Percentiles rank a stretch among this genome's conserved stretches.
Evolutionary conservation across 1,140 invertebrate species (phyloP).

Genomic region (Drosophila lini): DNA sequence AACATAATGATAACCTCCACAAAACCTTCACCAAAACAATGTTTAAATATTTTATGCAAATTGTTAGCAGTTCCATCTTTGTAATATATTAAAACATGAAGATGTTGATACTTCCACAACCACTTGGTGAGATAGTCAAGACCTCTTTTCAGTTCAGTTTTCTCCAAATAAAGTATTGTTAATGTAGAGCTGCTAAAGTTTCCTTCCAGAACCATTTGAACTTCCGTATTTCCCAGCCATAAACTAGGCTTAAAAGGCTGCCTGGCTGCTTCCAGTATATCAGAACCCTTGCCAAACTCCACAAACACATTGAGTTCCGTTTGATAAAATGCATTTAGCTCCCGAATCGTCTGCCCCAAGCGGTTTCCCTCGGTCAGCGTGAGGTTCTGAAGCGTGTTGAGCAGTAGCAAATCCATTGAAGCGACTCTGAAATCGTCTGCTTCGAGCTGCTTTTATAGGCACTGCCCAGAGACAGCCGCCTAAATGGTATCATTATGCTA

Average conservation of each 20-base stretch:
- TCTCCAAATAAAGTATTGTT: slow-evolving; percentile 54
- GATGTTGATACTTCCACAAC: slow-evolving; percentile 58
- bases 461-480: too few species aligned
- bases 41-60: slow-evolving; percentile 26
- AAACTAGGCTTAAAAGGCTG: slow-evolving; percentile 18
- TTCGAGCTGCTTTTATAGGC: slow-evolving; percentile 20
- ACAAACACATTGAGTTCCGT: slow-evolving; percentile 54
- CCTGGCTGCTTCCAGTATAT: slow-evolving; percentile 5
- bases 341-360: slow-evolving; percentile 28
- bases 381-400: slow-evolving; percentile 53
- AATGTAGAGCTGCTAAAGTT: slow-evolving; percentile 50
- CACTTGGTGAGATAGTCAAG: slow-evolving; percentile 44
- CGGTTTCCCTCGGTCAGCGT: slow-evolving; percentile 22
- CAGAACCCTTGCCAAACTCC: slow-evolving; percentile 34
- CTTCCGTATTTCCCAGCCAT: slow-evolving; percentile 3
- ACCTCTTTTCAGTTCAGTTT: background rate
- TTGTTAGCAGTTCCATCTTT: background rate
- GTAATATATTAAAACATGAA: slow-evolving; percentile 56
- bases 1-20: slow-evolving; percentile 40
- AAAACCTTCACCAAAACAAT: slow-evolving; percentile 56
- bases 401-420: slow-evolving; percentile 46
- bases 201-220: slow-evolving; percentile 31
- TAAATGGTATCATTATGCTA: slow-evolving; percentile 31
- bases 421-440: background rate
- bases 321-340: slow-evolving; percentile 47